These are phyloP conservation scores for Oscheius sp. DNA, from an alignment of 2,888 invertebrate genomes.

Conservation along the genomic window DNA sequence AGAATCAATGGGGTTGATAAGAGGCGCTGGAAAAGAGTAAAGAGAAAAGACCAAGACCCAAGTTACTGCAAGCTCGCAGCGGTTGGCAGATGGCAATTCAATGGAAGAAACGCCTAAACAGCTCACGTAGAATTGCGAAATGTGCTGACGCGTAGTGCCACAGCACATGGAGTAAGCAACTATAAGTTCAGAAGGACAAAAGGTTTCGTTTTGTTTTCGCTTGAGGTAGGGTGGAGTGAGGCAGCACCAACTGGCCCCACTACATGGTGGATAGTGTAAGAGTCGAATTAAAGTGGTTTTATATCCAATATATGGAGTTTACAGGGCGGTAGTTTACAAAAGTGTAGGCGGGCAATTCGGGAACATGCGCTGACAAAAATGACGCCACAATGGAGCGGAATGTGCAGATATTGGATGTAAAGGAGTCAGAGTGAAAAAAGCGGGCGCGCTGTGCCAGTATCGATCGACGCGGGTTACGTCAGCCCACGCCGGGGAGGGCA, in stretches of 20 bases:
- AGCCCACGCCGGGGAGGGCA: constrained; percentile 17
- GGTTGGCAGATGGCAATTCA: not conserved
- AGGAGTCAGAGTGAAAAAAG: constrained; percentile 33
- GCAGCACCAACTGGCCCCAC: constrained; percentile 23
- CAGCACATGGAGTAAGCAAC: not conserved
- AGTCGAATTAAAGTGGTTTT: not conserved
- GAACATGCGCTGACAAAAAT: not conserved
- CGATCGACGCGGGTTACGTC: constrained; percentile 30
- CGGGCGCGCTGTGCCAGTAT: constrained; percentile 17
- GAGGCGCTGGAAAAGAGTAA: not conserved
- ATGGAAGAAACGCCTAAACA: constrained; percentile 1
- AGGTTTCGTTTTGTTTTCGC: too few species aligned
- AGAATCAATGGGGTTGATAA: not conserved
- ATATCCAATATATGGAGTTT: not conserved
- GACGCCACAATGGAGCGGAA: not conserved
- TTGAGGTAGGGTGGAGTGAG: too few species aligned
- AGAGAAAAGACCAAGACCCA: not conserved
- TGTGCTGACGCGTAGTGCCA: not conserved
- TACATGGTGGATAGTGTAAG: not conserved
- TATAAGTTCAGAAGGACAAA: too few species aligned
- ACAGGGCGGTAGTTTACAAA: not conserved
- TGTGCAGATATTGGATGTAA: constrained; percentile 13
- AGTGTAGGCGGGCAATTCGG: constrained; percentile 3
- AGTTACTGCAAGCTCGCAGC: not conserved
- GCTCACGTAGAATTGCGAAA: not conserved